Percentiles rank a stretch among this genome's conserved stretches.
phyloP scores from a whole-genome alignment of 1,140 invertebrate species.

The Apis florea region DNA sequence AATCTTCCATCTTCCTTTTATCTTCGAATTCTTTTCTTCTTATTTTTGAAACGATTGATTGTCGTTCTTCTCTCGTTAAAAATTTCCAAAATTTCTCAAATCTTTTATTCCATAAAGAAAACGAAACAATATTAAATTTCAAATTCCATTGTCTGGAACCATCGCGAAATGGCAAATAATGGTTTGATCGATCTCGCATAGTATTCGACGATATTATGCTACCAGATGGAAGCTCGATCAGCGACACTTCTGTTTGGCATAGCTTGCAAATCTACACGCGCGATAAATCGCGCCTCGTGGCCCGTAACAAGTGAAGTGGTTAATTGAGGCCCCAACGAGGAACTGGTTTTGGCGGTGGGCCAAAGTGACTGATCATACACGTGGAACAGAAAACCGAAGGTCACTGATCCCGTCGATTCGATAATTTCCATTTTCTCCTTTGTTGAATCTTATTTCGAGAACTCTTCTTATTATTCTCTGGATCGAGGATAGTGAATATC shows the following conservation, averaged over 20 bases:
- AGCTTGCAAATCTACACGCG: conserved; percentile 40
- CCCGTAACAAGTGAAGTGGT: conserved; percentile 17
- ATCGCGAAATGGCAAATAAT: background rate
- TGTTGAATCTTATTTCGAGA: background rate
- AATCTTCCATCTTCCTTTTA: no score
- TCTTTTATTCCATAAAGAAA: no score
- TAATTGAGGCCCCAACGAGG: conserved; percentile 33
- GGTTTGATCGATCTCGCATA: conserved; percentile 1
- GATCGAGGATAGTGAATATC: background rate
- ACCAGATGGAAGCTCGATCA: background rate
- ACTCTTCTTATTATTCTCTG: no score
- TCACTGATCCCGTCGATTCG: background rate
- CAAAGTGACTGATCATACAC: conserved; percentile 34
- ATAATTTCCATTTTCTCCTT: background rate
- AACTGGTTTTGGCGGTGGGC: conserved; percentile 39
- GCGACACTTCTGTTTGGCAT: conserved; percentile 24
- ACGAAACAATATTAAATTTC: no score
- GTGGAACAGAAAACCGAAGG: conserved; percentile 12
- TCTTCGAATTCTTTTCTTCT: no score
- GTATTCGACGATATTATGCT: background rate
- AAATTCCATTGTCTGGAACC: no score
- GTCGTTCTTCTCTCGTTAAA: no score
- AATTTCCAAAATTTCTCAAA: no score
- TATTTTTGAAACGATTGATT: no score
- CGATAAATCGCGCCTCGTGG: conserved; percentile 38